These are phyloP conservation scores for Callyntrura sp. DNA, from an alignment of 2,888 invertebrate species.

Conservation along the genomic window DNA sequence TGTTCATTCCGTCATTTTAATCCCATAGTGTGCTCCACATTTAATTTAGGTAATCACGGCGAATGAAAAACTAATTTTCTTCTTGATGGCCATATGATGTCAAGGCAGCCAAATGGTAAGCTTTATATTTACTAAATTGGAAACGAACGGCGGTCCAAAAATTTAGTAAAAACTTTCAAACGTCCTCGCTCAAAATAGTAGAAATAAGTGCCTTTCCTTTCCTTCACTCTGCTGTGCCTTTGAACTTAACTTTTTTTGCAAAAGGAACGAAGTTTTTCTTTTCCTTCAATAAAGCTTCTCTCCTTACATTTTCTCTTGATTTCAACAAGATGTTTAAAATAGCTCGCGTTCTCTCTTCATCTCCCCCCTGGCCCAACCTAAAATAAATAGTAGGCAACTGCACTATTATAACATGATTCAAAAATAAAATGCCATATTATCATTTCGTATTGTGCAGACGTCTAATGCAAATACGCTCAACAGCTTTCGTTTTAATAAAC, in stretches of 20 bases:
- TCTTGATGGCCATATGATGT: slow-evolving; percentile 21
- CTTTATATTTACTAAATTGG: background rate
- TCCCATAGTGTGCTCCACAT: background rate
- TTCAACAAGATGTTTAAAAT: background rate
- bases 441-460: background rate
- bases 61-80: slow-evolving; percentile 32
- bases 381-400: no score
- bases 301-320: background rate
- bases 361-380: no score
- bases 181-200: background rate
- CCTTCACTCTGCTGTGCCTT: background rate
- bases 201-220: slow-evolving; percentile 13
- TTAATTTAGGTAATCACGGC: background rate
- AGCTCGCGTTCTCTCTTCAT: background rate
- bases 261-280: background rate
- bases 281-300: background rate
- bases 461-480: background rate
- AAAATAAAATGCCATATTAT: no score
- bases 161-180: slow-evolving; percentile 1
- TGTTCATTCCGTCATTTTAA: no score
- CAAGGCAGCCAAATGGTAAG: background rate
- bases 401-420: no score
- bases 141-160: background rate
- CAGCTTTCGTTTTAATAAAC: slow-evolving; percentile 47
- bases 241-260: background rate